These are phyloP conservation scores for Cherax quadricarinatus DNA, from an alignment of 1,140 invertebrate genomes.

Conservation along the genomic window DNA sequence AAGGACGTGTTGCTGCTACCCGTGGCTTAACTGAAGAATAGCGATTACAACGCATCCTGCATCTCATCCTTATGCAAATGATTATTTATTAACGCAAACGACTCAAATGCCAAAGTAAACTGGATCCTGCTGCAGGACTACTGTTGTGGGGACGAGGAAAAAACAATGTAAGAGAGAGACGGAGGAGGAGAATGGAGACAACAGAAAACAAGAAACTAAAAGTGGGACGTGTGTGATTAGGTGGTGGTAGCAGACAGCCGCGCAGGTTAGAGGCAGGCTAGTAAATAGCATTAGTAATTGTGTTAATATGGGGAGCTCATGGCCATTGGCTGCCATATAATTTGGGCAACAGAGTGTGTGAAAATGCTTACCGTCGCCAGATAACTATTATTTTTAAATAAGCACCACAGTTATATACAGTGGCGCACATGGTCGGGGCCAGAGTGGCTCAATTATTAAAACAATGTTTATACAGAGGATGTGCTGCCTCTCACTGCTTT, in stretches of 20 bases:
- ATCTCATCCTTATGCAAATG: constrained; percentile 26
- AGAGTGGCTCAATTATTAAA: too few relatives aligned
- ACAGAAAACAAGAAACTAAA: background rate
- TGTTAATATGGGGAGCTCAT: background rate
- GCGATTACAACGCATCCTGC: constrained; percentile 29
- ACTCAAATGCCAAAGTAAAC: constrained; percentile 14
- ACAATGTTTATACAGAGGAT: too few relatives aligned
- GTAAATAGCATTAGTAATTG: background rate
- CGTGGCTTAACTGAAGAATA: constrained; percentile 28
- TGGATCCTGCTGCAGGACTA: constrained; percentile 8
- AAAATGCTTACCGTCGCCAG: background rate
- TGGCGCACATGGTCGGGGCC: too few relatives aligned
- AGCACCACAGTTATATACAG: background rate
- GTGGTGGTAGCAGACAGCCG: background rate
- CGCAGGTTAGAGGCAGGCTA: background rate
- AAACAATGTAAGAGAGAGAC: background rate
- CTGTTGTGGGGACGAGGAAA: background rate
- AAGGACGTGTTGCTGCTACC: constrained; percentile 1
- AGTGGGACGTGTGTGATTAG: background rate
- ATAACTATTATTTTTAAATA: background rate
- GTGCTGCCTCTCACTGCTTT: too few relatives aligned
- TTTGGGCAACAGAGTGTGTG: background rate
- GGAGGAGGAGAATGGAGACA: background rate
- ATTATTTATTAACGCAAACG: constrained; percentile 39
- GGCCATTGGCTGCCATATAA: background rate